phyloP scores from a whole-genome alignment of 2,888 invertebrate species.

The Spisula solida region DNA sequence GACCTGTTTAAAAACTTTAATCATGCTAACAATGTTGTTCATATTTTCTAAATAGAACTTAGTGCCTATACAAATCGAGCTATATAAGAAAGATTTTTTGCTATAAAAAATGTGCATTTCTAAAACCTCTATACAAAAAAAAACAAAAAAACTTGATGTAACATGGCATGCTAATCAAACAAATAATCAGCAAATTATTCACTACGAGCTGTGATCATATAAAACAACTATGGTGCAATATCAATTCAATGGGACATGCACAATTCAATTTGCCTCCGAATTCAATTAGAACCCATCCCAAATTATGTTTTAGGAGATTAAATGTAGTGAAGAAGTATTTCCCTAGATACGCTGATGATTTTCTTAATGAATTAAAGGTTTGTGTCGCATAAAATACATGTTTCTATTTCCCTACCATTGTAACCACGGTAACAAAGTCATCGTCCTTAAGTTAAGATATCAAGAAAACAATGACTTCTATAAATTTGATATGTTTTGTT shows the following conservation, averaged over 20 bases:
- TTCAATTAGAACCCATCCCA: slow-evolving; percentile 39
- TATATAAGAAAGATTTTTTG: neutral
- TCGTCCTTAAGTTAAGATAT: no score
- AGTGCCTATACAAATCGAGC: neutral
- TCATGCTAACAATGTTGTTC: neutral
- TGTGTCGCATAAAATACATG: neutral
- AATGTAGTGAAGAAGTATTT: neutral
- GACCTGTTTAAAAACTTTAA: neutral
- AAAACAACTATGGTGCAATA: slow-evolving; percentile 23
- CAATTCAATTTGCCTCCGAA: slow-evolving; percentile 40
- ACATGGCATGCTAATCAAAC: slow-evolving; percentile 34
- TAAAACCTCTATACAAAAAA: slow-evolving; percentile 21
- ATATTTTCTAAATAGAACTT: neutral
- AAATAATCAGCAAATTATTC: slow-evolving; percentile 32
- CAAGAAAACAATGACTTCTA: no score
- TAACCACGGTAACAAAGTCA: no score
- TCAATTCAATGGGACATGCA: slow-evolving; percentile 38
- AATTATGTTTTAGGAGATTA: slow-evolving; percentile 21
- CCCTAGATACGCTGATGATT: neutral
- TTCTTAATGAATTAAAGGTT: slow-evolving; percentile 16
- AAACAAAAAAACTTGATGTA: neutral
- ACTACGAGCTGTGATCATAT: slow-evolving; percentile 26
- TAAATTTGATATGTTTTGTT: no score
- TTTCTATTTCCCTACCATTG: neutral
- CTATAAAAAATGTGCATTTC: slow-evolving; percentile 37